Evolutionary conservation across 1,140 invertebrate genomes (phyloP).

Genomic region (Gonioctena quinquepunctata): DNA sequence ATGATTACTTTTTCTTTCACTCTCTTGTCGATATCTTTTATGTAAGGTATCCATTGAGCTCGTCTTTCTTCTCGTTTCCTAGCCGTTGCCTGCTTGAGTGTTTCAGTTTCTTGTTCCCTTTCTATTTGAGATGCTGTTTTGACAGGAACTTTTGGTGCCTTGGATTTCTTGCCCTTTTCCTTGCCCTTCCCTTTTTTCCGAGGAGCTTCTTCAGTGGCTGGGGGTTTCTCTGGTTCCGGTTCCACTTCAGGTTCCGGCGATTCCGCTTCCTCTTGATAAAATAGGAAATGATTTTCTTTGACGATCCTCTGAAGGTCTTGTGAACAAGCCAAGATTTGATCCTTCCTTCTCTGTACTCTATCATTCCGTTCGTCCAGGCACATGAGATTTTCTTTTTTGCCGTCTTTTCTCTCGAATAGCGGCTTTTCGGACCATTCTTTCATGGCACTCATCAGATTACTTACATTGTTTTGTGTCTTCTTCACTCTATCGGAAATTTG

Average conservation of each 20-base stretch:
- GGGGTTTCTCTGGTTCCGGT: slow-evolving; percentile 11
- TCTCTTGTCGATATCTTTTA: slow-evolving; percentile 67
- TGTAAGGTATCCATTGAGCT: slow-evolving; percentile 64
- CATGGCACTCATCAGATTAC: slow-evolving; percentile 62
- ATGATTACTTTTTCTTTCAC: slow-evolving; percentile 64
- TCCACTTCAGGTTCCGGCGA: not conserved
- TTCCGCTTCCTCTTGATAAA: slow-evolving; percentile 57
- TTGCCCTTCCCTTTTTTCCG: slow-evolving; percentile 30
- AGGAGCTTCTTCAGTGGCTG: not conserved
- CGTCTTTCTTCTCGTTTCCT: slow-evolving; percentile 38
- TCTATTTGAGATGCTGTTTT: slow-evolving; percentile 13
- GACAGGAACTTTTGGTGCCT: slow-evolving; percentile 14
- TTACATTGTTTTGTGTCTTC: slow-evolving; percentile 69
- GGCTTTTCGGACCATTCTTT: slow-evolving; percentile 70
- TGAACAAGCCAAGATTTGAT: slow-evolving; percentile 61
- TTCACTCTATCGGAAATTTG: slow-evolving; percentile 68
- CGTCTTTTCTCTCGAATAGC: slow-evolving; percentile 69
- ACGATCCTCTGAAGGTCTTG: slow-evolving; percentile 63
- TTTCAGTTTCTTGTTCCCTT: slow-evolving; percentile 24
- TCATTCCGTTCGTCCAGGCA: slow-evolving; percentile 64
- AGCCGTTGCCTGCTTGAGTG: slow-evolving; percentile 20
- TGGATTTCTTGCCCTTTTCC: slow-evolving; percentile 25
- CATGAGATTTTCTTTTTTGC: slow-evolving; percentile 64
- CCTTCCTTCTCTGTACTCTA: slow-evolving; percentile 60
- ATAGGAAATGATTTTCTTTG: slow-evolving; percentile 67